Evolutionary conservation across 2,888 invertebrate genomes (phyloP), one percentile per base, ranked within the genome.

Genomic region (Apamea crenata): DNA sequence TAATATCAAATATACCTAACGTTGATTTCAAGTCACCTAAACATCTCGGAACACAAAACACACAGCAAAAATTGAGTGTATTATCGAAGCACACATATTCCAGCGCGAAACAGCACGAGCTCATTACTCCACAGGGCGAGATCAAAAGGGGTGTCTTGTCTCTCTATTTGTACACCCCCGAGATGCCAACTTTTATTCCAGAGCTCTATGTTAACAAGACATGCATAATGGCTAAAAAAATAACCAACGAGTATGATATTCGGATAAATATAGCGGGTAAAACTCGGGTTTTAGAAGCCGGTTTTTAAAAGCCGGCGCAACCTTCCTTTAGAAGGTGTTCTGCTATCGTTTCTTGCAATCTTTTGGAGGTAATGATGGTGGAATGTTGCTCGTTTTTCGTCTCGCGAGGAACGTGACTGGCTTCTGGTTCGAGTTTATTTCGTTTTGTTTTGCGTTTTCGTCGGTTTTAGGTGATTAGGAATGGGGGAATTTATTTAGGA

Each of bases 81-180:
- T 88, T 82, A 85, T 82, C 86, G 81, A 73, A 78, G 71, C 73
- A 74, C 84, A 85, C 79, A 86, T 74, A 81, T 82, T 82, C 40
- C 63, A 80, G 71, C n/a, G 25, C 53, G 63, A 59, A 59, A 63
- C 40, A 77, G 75, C 79, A 82, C 74, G 86, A 90, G 90, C 91
- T 94, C 94, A 93, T 94, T 94, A 94, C 93, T 89, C 83, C 82
- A 77, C 68, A n/a, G 44, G 56, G 40, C 67, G 89, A 87, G 92
- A 91, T 93, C 92, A 93, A 94, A 93, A 92, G 92, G 71, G 90
- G 88, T 88, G 89, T 92, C 90, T 85, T 89, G 85, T 77, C 86
- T 87, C 92, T 93, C 92, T 94, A 93, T 94, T 94, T 94, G 92
- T 90, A 86, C 84, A 77, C 85, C 82, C 89, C 89, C 73, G 83